Percentiles rank a stretch among this genome's conserved stretches.
These are phyloP conservation scores for Eudemis profundana DNA, from an alignment of 2,888 invertebrate species.

Conservation along the genomic window DNA sequence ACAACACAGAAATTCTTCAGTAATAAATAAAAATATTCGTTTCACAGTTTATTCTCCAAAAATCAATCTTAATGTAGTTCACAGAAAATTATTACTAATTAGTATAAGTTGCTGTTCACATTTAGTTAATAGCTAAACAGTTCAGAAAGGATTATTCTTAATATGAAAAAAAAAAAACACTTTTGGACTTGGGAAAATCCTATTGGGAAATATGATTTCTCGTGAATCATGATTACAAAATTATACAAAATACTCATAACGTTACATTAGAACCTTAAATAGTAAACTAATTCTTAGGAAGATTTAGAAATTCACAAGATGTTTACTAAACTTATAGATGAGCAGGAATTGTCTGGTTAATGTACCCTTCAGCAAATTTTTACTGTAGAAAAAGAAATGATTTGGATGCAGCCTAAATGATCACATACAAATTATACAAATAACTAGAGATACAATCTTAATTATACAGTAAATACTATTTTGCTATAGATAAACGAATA, in stretches of 20 bases:
- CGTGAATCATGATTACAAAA: constrained; percentile 39
- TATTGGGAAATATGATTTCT: constrained; percentile 34
- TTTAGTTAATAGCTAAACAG: constrained; percentile 29
- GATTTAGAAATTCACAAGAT: constrained; percentile 21
- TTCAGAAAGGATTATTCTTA: constrained; percentile 6
- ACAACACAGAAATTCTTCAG: constrained; percentile 10
- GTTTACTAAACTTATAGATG: constrained; percentile 20
- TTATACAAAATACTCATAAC: constrained; percentile 39
- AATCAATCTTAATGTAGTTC: constrained; percentile 22
- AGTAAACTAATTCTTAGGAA: constrained; percentile 13
- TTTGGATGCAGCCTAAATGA: neutral
- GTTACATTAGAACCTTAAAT: constrained; percentile 37
- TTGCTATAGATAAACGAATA: constrained; percentile 10
- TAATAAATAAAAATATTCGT: constrained; percentile 19
- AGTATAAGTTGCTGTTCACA: constrained; percentile 26
- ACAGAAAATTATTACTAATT: constrained; percentile 29
- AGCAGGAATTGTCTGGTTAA: constrained; percentile 3
- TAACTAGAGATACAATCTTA: constrained; percentile 29
- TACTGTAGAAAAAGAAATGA: neutral
- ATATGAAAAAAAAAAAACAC: constrained; percentile 26
- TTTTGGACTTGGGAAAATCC: constrained; percentile 30
- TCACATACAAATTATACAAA: constrained; percentile 22
- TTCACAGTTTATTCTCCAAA: constrained; percentile 34
- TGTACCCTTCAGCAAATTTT: constrained; percentile 18
- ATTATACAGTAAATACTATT: constrained; percentile 1